Evolutionary conservation across 2,113 vertebrate genomes (phyloP), one percentile per base, ranked within the genome.

Genomic region (Prochilodus magdalenae): DNA sequence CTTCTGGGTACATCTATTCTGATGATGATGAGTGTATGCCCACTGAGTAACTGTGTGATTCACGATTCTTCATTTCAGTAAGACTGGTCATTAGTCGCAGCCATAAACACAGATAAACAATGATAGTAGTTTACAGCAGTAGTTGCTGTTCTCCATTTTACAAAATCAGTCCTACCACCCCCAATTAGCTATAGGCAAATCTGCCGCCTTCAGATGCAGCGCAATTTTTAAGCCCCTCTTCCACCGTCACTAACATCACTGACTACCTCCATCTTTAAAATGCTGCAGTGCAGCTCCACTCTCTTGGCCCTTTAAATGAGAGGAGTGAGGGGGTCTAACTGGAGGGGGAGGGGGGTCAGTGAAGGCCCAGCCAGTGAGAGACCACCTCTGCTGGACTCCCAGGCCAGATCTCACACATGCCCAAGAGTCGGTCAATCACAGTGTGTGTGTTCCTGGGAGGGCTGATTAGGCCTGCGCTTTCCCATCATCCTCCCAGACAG

Each of bases 401-500:
- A 70, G 88, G 92, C 91, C 91, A 90, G 92, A 89, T 90, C 92
- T 89, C 93, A 92, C 86, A 88, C 87, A 88, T 89, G 89, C 92
- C 93, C 92, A 91, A 87, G 92, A 93, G 93, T 92, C 92, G 91
- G 92, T 94, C 93, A 94, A 94, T 93, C 91, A 80, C 77, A 53
- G 29, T 75, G 49, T 75, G 72, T 85, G 75, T 82, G 84, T 79
- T 97, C 96, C 97, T 97, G 91, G 94, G 97, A 97, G 97, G 96
- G 96, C 96, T 98, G 98, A 98, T 98, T 97, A 98, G 96, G 96
- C 94, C 95, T 95, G 95, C 95, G 95, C 95, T 95, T 96, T 97
- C 97, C 96, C 95, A 97, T 97, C 97, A 97, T 97, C 96, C 96
- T 96, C 95, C 96, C 96, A 90, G 97, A 97, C 96, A 96, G 96